Evolutionary conservation across 2,797 vertebrate species (phyloP).

Genomic region (Acanthiza pusilla): DNA sequence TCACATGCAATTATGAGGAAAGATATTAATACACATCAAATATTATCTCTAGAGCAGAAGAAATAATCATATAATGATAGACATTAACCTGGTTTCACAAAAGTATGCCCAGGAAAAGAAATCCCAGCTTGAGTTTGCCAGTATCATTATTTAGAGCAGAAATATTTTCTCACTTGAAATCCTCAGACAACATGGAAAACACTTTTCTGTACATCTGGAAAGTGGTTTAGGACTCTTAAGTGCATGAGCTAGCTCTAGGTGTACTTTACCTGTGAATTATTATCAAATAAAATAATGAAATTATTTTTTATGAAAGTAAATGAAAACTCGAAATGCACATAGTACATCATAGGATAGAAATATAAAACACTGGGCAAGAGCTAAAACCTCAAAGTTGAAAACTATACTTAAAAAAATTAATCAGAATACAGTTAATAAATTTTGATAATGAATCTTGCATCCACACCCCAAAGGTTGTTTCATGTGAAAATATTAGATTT

Average conservation of each 20-base stretch:
- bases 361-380: not conserved
- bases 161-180: constrained; percentile 18
- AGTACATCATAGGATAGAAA: not conserved
- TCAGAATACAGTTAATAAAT: not conserved
- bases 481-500: not conserved
- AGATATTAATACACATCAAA: not conserved
- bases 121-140: not conserved
- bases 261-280: not conserved
- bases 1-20: accelerated
- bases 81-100: not conserved
- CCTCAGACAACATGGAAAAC: not conserved
- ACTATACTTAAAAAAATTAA: not conserved
- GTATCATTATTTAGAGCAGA: not conserved
- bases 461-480: not conserved
- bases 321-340: not conserved
- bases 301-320: no score
- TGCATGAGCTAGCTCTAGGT: not conserved
- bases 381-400: not conserved
- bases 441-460: not conserved
- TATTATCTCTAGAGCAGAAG: not conserved
- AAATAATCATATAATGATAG: not conserved
- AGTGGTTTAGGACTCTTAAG: constrained; percentile 13
- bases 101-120: constrained; percentile 16
- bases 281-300: not conserved
- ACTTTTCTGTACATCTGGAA: not conserved